Evolutionary conservation across 1,140 invertebrate genomes (phyloP).

Genomic region (Pseudomyrmex gracilis): DNA sequence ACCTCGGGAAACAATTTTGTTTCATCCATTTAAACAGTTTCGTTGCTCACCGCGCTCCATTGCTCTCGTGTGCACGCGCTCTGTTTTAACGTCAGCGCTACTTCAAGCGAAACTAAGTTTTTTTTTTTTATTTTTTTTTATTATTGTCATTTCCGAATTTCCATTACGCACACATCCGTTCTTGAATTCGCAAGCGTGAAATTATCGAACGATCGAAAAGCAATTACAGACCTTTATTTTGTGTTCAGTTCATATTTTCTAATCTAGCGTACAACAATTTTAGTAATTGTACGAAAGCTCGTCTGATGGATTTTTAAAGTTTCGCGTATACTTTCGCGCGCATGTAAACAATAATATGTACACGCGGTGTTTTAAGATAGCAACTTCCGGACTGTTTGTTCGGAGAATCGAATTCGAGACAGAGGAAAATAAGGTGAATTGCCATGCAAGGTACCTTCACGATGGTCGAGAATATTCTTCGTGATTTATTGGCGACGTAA

Average conservation of each 20-base stretch:
- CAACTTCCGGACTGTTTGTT: slow-evolving; percentile 15
- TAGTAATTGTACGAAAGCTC: too few species aligned
- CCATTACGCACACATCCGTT: neutral
- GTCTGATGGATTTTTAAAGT: neutral
- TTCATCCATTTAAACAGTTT: slow-evolving; percentile 53
- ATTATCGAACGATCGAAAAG: neutral
- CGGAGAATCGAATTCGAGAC: slow-evolving; percentile 36
- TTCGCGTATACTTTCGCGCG: neutral
- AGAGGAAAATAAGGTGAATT: slow-evolving; percentile 50
- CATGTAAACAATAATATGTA: neutral
- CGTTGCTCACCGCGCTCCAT: slow-evolving; percentile 38
- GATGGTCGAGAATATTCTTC: slow-evolving; percentile 58
- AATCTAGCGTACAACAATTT: too few species aligned
- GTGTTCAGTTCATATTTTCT: too few species aligned
- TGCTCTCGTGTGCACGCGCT: slow-evolving; percentile 16
- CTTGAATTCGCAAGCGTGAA: neutral
- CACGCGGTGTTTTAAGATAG: slow-evolving; percentile 15
- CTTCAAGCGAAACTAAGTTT: neutral
- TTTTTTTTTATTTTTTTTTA: neutral
- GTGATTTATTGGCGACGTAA: slow-evolving; percentile 64
- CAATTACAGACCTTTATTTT: neutral
- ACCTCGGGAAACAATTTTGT: slow-evolving; percentile 49
- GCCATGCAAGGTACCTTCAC: slow-evolving; percentile 49
- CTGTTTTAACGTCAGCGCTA: slow-evolving; percentile 43
- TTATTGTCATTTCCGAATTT: neutral